Conservation (phyloP, 2,888 invertebrate genomes). For the Sarcophaga rosellei region DNA sequence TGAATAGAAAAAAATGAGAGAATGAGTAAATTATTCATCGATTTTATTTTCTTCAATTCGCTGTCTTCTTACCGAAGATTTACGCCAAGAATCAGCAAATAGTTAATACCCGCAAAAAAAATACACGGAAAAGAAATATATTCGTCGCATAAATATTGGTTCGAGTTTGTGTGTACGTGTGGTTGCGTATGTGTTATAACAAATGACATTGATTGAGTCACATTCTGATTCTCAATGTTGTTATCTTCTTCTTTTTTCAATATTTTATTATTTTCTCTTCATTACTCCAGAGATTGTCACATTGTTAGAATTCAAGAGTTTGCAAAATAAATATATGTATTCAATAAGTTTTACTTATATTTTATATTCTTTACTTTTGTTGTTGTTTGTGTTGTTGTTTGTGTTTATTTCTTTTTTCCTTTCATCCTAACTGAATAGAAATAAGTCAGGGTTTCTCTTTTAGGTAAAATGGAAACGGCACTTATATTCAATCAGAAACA, state of each 20-base stretch:
- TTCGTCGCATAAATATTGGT: neutral
- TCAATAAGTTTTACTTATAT: slow-evolving; percentile 50
- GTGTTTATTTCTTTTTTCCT: neutral
- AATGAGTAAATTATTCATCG: slow-evolving; percentile 6
- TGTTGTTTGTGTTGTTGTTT: neutral
- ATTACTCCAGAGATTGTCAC: slow-evolving; percentile 56
- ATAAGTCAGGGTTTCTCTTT: neutral
- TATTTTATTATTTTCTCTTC: slow-evolving; percentile 33
- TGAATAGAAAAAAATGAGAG: neutral
- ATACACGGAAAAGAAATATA: no score
- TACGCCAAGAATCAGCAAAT: slow-evolving; percentile 40
- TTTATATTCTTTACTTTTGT: slow-evolving; percentile 3
- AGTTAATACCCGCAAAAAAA: neutral
- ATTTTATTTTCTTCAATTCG: slow-evolving; percentile 13
- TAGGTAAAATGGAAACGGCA: neutral
- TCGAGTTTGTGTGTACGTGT: neutral
- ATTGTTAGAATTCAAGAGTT: slow-evolving; percentile 51
- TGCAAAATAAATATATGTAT: slow-evolving; percentile 54
- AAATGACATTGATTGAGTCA: slow-evolving; percentile 71
- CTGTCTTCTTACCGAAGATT: slow-evolving; percentile 32
- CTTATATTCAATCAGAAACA: neutral
- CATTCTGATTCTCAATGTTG: slow-evolving; percentile 52
- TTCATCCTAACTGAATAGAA: neutral
- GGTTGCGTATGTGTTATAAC: slow-evolving; percentile 52
- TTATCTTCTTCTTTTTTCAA: neutral